Base-by-base conservation (phyloP, 2,797 vertebrate genomes). In the Leptatherina wallacei region DNA sequence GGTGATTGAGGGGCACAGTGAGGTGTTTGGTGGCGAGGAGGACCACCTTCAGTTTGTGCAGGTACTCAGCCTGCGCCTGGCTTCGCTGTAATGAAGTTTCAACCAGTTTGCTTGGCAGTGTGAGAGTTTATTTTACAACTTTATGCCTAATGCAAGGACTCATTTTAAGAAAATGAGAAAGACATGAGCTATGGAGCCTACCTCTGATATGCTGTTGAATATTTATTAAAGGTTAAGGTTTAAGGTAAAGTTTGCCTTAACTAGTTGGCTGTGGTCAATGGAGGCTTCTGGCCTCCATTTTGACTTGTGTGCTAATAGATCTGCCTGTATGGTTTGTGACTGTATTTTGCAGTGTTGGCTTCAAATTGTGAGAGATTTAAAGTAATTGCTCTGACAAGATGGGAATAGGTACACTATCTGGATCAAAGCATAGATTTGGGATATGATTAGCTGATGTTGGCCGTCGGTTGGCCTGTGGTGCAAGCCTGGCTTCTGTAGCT, bases 1-100 rank as follows among this genome's bases (percentile, higher is more conserved):
- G 94, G 94, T 98, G 96, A 91, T 93, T 90, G 97, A 98, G 92
- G 96, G 96, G 95, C 97, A 98, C 95, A 95, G 94, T 96, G 98
- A 98, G 95, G 95, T 98, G 95, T 99, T 98, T 96, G 95, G 96
- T 95, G 96, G 95, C 95, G 97, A 99, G 93, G 98, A 99, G 95
- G 98, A 99, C 96, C 96, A 98, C 96, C 95, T 97, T 95, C 98
- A 99, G 95, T 98, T 99, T 96, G 97, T 99, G 94, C 98, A 99
- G 98, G 98, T 99, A 99, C 95, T 95, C 93, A 22, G 49, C 79
- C 88, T 81, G 86, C 87, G 82, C 84, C 88, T 79, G 81, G 78
- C 85, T 78, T 85, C 68, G 52, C 61, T 63, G 70, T 60, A 62
- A 18, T 38, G 56, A 40, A 60, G 71, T 52, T 63, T 80, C 32